These are phyloP conservation scores for Pollenia angustigena DNA, from an alignment of 2,888 invertebrate genomes.

Conservation along the genomic window DNA sequence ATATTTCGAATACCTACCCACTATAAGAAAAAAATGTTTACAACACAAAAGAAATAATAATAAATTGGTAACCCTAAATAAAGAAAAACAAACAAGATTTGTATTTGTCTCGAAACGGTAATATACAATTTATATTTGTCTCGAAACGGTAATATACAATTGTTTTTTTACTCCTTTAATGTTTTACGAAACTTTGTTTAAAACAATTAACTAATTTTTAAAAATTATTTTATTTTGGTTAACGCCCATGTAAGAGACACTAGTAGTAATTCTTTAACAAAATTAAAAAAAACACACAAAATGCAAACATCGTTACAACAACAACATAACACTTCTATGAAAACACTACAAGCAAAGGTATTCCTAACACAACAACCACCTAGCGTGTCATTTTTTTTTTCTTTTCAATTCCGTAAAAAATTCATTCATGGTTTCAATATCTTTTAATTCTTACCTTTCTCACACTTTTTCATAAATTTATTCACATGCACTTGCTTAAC, in stretches of 20 bases:
- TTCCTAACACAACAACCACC: constrained; percentile 66
- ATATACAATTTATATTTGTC: not conserved
- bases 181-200: not conserved
- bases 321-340: constrained; percentile 74
- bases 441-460: constrained; percentile 62
- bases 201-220: constrained; percentile 14
- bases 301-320: constrained; percentile 73
- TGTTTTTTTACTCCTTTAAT: not conserved
- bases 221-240: constrained; percentile 76
- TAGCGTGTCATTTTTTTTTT: constrained; percentile 50
- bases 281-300: constrained; percentile 54
- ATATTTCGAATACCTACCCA: not conserved
- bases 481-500: constrained; percentile 49
- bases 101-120: not conserved
- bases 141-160: not conserved
- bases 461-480: constrained; percentile 36
- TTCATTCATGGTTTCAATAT: constrained; percentile 43
- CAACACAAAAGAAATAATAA: not conserved
- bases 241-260: constrained; percentile 79
- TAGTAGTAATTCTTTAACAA: constrained; percentile 62
- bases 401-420: constrained; percentile 2
- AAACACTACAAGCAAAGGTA: constrained; percentile 74
- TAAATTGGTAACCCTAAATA: constrained; percentile 51
- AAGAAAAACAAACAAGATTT: constrained; percentile 13
- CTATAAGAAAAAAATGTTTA: not conserved